Percentiles rank a stretch among this genome's conserved stretches.
Evolutionary conservation across 2,797 vertebrate species (phyloP).

Genomic region (Euphonia xanthogaster): DNA sequence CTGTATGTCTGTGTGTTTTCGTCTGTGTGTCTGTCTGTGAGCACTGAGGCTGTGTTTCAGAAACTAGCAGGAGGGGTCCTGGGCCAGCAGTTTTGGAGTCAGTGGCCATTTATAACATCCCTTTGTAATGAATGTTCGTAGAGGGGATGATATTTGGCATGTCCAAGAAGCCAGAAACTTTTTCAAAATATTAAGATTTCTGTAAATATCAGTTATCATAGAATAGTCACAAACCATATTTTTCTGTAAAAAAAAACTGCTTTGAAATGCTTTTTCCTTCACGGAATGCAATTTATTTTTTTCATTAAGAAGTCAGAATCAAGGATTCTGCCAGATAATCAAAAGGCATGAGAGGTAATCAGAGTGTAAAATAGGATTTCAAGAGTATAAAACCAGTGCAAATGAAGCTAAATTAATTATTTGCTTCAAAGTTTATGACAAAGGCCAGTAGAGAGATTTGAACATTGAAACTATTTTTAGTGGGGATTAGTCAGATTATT

Average conservation of each 20-base stretch:
- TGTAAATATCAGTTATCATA: not conserved
- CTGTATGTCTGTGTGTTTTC: no score
- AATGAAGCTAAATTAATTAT: not conserved
- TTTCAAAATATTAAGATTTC: not conserved
- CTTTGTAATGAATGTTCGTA: not conserved
- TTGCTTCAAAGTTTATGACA: not conserved
- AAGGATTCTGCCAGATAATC: not conserved
- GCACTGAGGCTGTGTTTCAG: not conserved
- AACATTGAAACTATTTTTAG: not conserved
- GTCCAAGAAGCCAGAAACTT: not conserved
- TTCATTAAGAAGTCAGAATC: not conserved
- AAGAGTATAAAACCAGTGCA: not conserved
- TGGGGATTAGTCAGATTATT: not conserved
- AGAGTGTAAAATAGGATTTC: not conserved
- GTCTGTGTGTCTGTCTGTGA: no score
- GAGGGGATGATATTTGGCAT: not conserved
- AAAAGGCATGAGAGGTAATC: not conserved
- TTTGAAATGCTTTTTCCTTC: not conserved
- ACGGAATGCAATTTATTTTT: not conserved
- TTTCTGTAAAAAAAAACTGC: not conserved
- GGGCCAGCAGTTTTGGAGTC: not conserved
- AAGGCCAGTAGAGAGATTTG: not conserved
- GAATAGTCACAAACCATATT: not conserved
- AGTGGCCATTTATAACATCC: not conserved
- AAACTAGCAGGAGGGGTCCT: not conserved